Percentiles rank a stretch among this genome's conserved stretches.
Evolutionary conservation across 2,888 invertebrate species (phyloP).

Genomic region (Drosophila prostipennis): DNA sequence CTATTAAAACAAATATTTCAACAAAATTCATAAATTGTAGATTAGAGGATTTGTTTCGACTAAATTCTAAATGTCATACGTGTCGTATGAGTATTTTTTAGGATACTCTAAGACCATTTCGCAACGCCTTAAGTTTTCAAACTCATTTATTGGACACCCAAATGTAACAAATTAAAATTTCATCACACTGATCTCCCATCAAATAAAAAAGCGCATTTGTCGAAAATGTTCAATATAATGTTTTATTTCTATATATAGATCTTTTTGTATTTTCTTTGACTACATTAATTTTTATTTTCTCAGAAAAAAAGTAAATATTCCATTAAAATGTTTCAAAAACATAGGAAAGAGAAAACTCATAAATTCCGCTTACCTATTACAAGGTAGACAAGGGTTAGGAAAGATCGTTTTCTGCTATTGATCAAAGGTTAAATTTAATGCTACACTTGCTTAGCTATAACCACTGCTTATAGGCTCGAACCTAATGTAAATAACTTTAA

Average conservation of each 20-base stretch:
- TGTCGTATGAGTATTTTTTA: not conserved
- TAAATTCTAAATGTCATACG: no score
- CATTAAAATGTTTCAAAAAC: conserved; percentile 52
- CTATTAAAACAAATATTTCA: no score
- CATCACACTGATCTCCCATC: not conserved
- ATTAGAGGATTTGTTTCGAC: no score
- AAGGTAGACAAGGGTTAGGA: conserved; percentile 14
- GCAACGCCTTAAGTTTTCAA: not conserved
- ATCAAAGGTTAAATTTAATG: conserved; percentile 3
- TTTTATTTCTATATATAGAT: conserved; percentile 58
- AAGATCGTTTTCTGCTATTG: conserved; percentile 10
- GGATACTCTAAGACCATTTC: no score
- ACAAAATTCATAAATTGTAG: no score
- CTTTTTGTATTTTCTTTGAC: conserved; percentile 40
- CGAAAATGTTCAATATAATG: conserved; percentile 45
- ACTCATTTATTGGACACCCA: no score
- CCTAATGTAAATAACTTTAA: conserved; percentile 18
- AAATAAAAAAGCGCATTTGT: not conserved
- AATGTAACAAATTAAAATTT: no score
- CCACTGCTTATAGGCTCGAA: conserved; percentile 12
- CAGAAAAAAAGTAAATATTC: conserved; percentile 67
- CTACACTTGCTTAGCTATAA: conserved; percentile 24
- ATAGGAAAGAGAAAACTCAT: conserved; percentile 40
- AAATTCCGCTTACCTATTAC: conserved; percentile 9
- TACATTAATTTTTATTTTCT: conserved; percentile 71